A percentile compares a stretch with the other conserved stretches of the same genome.
These are phyloP conservation scores for Karalla daura DNA, from an alignment of 2,797 vertebrate genomes.

Conservation along the genomic window DNA sequence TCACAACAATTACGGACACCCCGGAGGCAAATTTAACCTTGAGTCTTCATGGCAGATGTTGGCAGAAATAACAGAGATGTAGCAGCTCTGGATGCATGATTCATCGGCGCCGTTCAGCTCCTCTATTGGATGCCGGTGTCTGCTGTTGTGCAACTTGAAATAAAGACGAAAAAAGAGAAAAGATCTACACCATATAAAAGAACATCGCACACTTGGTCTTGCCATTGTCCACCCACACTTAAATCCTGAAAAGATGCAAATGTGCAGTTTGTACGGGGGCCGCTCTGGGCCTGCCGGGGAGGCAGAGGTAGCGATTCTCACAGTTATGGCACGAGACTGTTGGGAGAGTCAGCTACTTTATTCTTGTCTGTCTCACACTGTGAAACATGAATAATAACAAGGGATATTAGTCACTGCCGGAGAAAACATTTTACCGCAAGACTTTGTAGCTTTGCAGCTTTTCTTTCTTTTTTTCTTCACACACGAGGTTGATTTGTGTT, in stretches of 20 bases:
- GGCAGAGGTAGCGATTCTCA: conserved; percentile 33
- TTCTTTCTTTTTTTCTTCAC: conserved; percentile 3
- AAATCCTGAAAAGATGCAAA: conserved; percentile 36
- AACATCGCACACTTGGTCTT: conserved; percentile 20
- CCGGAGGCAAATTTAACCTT: conserved; percentile 82
- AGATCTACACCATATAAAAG: conserved; percentile 10
- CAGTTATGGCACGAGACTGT: conserved; percentile 20
- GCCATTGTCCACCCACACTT: conserved; percentile 44
- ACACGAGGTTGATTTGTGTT: conserved; percentile 8
- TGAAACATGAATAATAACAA: conserved; percentile 22
- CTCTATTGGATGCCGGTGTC: conserved; percentile 44
- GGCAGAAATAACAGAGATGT: conserved; percentile 69
- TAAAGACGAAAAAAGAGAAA: no score
- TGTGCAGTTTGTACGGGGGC: conserved; percentile 26
- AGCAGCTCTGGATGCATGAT: conserved; percentile 69
- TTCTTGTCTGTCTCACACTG: conserved; percentile 19
- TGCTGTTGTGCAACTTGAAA: conserved; percentile 21
- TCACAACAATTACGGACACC: conserved; percentile 73
- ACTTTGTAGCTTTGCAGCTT: background rate
- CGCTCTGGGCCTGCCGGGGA: conserved; percentile 12
- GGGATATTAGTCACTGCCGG: conserved; percentile 2
- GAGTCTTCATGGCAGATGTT: conserved; percentile 79
- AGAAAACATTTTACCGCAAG: background rate
- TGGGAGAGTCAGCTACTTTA: conserved; percentile 21
- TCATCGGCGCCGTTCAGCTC: conserved; percentile 48